These are phyloP conservation scores for Eueremaeus valkanovi DNA, from an alignment of 2,888 invertebrate species.

Conservation along the genomic window DNA sequence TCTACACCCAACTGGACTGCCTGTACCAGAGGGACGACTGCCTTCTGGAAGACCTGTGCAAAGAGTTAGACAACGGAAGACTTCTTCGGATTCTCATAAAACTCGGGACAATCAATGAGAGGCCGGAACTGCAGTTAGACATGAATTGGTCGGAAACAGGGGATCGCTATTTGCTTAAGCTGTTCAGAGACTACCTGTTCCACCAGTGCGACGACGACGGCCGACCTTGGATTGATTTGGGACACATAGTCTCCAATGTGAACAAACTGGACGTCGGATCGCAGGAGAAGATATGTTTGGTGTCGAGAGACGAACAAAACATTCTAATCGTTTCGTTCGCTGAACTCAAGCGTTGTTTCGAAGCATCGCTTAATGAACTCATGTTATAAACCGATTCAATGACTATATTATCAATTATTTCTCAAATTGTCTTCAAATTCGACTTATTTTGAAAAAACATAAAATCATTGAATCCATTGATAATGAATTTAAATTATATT, in stretches of 20 bases:
- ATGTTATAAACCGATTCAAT: conserved; percentile 45
- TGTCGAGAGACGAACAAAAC: conserved; percentile 94
- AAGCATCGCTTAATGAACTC: conserved; percentile 82
- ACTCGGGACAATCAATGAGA: conserved; percentile 87
- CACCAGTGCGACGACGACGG: conserved; percentile 91
- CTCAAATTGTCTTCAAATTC: too few species aligned
- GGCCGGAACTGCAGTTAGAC: conserved; percentile 92
- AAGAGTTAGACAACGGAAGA: conserved; percentile 91
- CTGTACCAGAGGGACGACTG: conserved; percentile 80
- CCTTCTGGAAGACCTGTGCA: conserved; percentile 81
- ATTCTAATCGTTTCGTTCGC: conserved; percentile 91
- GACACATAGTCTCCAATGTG: conserved; percentile 86
- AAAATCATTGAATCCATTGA: not conserved
- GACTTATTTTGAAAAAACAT: not conserved
- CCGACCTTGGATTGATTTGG: conserved; percentile 92
- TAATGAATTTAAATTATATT: not conserved
- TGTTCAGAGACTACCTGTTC: conserved; percentile 95
- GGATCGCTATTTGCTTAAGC: conserved; percentile 94
- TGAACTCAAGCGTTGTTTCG: conserved; percentile 90
- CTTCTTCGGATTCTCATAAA: conserved; percentile 85
- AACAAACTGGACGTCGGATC: conserved; percentile 67
- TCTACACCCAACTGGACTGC: conserved; percentile 91
- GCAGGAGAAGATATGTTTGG: conserved; percentile 71
- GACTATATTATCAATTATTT: too few species aligned
- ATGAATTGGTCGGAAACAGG: conserved; percentile 96